A percentile compares a stretch with the other conserved stretches of the same genome.
These are phyloP conservation scores for Panonychus citri DNA, from an alignment of 1,140 invertebrate species.

Conservation along the genomic window DNA sequence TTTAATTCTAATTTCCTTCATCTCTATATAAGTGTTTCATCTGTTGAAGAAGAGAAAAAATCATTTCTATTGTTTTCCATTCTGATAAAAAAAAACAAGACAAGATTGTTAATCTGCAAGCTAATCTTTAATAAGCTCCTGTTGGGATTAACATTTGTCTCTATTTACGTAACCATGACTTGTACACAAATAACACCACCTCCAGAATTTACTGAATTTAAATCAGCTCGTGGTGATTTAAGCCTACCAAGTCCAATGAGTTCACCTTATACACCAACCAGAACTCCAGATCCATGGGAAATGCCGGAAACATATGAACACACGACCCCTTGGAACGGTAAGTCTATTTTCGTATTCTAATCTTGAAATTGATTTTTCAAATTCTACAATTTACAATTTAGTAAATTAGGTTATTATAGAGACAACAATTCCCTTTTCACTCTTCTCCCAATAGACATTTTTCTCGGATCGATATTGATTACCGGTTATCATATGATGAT, in stretches of 20 bases:
- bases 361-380: neutral
- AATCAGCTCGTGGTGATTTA: neutral
- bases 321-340: constrained; percentile 15
- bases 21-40: no score
- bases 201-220: neutral
- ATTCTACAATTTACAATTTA: neutral
- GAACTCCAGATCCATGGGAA: constrained; percentile 16
- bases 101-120: no score
- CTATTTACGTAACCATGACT: no score
- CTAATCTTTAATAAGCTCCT: no score
- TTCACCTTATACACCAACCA: neutral
- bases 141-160: no score
- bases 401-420: neutral
- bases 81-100: no score
- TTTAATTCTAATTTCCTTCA: no score
- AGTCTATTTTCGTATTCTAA: constrained; percentile 3
- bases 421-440: neutral
- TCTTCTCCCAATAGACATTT: no score
- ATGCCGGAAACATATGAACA: constrained; percentile 16
- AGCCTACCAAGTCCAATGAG: neutral
- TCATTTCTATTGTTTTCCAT: no score
- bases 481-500: neutral
- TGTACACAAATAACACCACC: neutral
- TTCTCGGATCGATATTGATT: neutral
- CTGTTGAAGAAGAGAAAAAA: no score